Evolutionary conservation across 2,797 vertebrate genomes (phyloP).

Genomic region (Kryptopterus vitreolus): DNA sequence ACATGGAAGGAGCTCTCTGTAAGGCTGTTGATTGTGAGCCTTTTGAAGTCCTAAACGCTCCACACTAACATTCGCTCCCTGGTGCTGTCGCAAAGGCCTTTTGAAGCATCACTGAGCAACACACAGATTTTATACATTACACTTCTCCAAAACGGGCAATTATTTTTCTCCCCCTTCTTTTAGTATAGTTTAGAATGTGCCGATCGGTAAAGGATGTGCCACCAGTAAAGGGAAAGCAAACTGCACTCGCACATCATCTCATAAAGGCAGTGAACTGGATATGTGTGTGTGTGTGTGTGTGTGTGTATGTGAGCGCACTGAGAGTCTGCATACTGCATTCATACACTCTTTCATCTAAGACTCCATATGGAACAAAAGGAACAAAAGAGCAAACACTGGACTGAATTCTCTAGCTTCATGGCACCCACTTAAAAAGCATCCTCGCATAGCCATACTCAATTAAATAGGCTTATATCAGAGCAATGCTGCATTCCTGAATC

Average conservation of each 20-base stretch:
- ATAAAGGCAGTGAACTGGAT: background rate
- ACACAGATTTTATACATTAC: slow-evolving; percentile 73
- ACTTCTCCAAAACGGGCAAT: slow-evolving; percentile 77
- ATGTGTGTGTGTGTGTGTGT: slow-evolving; percentile 20
- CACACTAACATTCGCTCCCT: slow-evolving; percentile 78
- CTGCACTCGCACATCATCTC: slow-evolving; percentile 38
- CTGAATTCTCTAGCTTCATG: background rate
- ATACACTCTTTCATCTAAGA: slow-evolving; percentile 22
- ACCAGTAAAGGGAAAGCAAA: slow-evolving; percentile 33
- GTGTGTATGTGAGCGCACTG: slow-evolving; percentile 17
- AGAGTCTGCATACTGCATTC: slow-evolving; percentile 10
- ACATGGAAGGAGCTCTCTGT: slow-evolving; percentile 48
- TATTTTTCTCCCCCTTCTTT: slow-evolving; percentile 67
- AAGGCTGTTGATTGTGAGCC: slow-evolving; percentile 73
- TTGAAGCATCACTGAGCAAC: slow-evolving; percentile 75
- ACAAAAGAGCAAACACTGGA: slow-evolving; percentile 14
- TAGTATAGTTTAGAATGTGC: slow-evolving; percentile 66
- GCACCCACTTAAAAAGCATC: background rate
- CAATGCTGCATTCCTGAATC: background rate
- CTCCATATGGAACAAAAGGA: slow-evolving; percentile 13
- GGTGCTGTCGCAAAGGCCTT: slow-evolving; percentile 65
- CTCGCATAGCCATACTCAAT: background rate
- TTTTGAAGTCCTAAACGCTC: slow-evolving; percentile 80
- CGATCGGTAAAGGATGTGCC: too few species aligned
- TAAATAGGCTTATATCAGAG: background rate